A percentile compares a stretch with the other conserved stretches of the same genome.
Conservation (phyloP, 2,888 invertebrate genomes). For the Sisyra terminalis region DNA sequence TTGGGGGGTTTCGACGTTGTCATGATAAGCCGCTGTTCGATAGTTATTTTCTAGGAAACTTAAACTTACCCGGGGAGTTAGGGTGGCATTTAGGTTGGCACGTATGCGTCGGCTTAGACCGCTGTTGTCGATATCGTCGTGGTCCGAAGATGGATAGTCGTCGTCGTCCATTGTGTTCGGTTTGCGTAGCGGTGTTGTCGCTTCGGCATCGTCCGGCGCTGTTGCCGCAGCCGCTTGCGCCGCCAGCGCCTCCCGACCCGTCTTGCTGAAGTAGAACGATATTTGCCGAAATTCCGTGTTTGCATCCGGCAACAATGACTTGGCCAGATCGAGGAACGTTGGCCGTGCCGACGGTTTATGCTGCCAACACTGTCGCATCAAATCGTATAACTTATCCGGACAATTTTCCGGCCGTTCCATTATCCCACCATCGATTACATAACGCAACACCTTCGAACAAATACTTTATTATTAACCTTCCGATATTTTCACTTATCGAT, state of each 20-base stretch:
- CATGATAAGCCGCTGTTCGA: conserved; percentile 3
- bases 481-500: too few relatives aligned
- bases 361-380: conserved; percentile 91
- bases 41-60: conserved; percentile 19
- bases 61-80: conserved; percentile 14
- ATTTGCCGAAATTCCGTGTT: conserved; percentile 38
- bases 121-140: conserved; percentile 18
- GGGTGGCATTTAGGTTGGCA: conserved; percentile 12
- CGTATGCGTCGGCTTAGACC: conserved; percentile 3
- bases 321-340: conserved; percentile 67
- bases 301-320: conserved; percentile 49
- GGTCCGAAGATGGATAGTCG: conserved; percentile 18
- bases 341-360: conserved; percentile 67
- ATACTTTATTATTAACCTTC: neutral
- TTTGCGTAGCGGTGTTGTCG: conserved; percentile 23
- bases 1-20: conserved; percentile 15
- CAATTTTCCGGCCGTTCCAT: conserved; percentile 95
- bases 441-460: conserved; percentile 39
- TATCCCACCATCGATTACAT: conserved; percentile 79
- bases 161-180: conserved; percentile 19
- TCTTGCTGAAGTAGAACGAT: conserved; percentile 45
- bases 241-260: conserved; percentile 33
- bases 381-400: conserved; percentile 73
- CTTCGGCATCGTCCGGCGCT: conserved; percentile 15
- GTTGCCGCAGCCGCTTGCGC: conserved; percentile 1